Evolutionary conservation across 2,113 vertebrate species (phyloP), one percentile per base, ranked within the genome.

Genomic region (Ammospiza caudacuta): DNA sequence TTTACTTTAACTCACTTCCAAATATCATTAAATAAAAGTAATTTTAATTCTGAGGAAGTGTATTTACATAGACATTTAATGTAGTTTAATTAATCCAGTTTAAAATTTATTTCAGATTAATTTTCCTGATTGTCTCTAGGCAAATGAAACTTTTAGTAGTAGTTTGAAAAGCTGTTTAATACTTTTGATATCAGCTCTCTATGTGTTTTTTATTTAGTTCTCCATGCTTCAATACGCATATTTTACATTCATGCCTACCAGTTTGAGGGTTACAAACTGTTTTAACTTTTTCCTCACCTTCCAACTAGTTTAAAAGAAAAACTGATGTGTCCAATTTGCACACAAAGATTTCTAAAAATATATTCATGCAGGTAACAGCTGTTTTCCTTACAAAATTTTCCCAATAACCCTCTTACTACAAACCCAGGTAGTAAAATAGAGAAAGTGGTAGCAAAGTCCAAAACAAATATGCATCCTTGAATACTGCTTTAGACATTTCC

Each of bases 11-110:
- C 29, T 92, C 49, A 47, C 44, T 92, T 95, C 24, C 41, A 72
- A 91, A 57, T 52, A 49, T 82, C 75, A 94, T 84, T 92, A 72
- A 87, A 81, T 91, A 82, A 94, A 92, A 96, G 11, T 24, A 22
- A 85, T 67, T 91, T 84, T 64, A 64, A 57, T 89, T 87, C 49
- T 37, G 27, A 85, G 49, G 31, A 72, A 87, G 44, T 8, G 13
- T 64, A 79, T 87, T 82, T 93, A 79, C 44, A 52, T 15, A 54
- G 11, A 8, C 19, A 63, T 79, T 92, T 91, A 64, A 75, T 51
- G 51, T 27, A 55, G 11, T 86, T 92, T 82, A 87, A 84, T 87
- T 92, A 91, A 91, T 68, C 24, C 28, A 79, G n/a, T 91, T 85
- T 72, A 85, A 89, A 91, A 89, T 91, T 82, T 29, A 55, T 59